These are phyloP conservation scores for Artibeus lituratus DNA, from an alignment of 2,797 vertebrate genomes.

Conservation along the genomic window DNA sequence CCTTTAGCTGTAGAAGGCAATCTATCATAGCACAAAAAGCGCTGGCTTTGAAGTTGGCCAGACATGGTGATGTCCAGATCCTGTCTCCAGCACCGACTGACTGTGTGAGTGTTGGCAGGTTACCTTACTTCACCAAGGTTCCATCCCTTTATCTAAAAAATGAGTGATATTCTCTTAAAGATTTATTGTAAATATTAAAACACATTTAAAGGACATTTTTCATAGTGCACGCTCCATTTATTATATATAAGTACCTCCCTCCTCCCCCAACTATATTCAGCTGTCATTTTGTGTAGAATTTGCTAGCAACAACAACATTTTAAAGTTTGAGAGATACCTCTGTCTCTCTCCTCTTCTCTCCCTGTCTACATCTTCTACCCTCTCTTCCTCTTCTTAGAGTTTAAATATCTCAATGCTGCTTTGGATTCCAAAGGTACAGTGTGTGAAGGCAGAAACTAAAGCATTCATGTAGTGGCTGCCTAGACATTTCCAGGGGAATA, in stretches of 20 bases:
- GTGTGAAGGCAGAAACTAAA: neutral
- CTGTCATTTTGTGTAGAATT: neutral
- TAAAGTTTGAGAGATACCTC: neutral
- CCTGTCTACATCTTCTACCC: neutral
- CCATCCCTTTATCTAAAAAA: neutral
- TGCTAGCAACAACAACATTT: neutral
- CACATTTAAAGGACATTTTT: neutral
- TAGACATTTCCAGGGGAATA: conserved; percentile 1
- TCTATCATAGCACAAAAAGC: neutral
- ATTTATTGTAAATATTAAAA: neutral
- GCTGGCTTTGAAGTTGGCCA: neutral
- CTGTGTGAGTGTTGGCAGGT: neutral
- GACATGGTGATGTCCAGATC: neutral
- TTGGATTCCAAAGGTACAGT: neutral
- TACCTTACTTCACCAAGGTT: neutral
- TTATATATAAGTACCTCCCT: neutral
- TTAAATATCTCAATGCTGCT: neutral
- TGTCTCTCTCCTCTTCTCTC: fast-evolving
- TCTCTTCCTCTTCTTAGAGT: neutral
- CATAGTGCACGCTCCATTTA: neutral
- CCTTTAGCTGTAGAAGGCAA: neutral
- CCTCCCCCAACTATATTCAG: neutral
- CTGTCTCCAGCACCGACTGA: neutral
- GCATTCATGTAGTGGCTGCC: neutral
- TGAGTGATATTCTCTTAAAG: neutral